Evolutionary conservation across 1,140 invertebrate genomes (phyloP).

Genomic region (Drosophila navojoa): DNA sequence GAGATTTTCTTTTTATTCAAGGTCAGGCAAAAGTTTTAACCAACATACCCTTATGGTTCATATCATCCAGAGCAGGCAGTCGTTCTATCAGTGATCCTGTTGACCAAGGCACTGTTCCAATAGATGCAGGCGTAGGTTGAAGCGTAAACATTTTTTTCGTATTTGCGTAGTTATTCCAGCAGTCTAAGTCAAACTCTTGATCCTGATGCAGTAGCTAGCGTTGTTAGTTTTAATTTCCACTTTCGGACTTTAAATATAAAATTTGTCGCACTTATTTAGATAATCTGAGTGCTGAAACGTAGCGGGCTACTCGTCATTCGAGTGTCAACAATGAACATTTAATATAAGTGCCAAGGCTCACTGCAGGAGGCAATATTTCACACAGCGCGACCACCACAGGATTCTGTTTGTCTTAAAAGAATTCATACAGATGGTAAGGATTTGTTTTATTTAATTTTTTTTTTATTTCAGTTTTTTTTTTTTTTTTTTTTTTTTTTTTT

Average conservation of each 20-base stretch:
- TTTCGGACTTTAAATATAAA: not conserved
- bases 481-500: no score
- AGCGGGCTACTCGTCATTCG: not conserved
- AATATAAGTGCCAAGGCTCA: conserved; percentile 5
- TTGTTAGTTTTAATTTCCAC: not conserved
- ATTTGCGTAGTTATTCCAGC: no score
- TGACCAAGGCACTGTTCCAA: conserved; percentile 75
- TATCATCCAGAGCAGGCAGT: conserved; percentile 74
- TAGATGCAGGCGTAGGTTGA: conserved; percentile 68
- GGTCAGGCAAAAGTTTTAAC: not conserved
- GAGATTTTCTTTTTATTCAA: not conserved
- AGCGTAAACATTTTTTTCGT: conserved; percentile 71
- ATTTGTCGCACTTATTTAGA: not conserved
- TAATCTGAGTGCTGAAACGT: not conserved
- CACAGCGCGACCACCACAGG: conserved; percentile 27
- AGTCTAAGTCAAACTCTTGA: not conserved
- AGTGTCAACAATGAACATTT: not conserved
- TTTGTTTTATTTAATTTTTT: not conserved
- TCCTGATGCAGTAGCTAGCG: not conserved
- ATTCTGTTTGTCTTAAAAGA: not conserved
- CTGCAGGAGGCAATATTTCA: conserved; percentile 31
- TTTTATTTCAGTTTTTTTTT: no score
- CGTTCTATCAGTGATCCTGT: conserved; percentile 78
- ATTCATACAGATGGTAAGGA: conserved; percentile 46
- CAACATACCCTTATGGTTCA: conserved; percentile 78